Percentiles rank a stretch among this genome's conserved stretches.
Conservation (phyloP, 2,888 invertebrate species). For the Prenolepis imparis region DNA sequence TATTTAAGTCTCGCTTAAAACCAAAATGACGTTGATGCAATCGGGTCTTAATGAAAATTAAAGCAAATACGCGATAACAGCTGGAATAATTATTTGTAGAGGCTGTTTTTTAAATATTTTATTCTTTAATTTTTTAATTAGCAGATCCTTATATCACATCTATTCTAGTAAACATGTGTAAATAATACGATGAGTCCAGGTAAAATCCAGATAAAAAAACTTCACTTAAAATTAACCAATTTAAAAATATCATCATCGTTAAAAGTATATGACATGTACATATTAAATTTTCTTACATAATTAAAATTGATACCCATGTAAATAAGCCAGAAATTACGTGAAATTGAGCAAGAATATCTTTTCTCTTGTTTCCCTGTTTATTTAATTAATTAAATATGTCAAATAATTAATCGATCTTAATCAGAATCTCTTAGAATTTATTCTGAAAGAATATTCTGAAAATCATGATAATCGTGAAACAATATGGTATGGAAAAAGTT, state of each 20-base stretch:
- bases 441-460: no score
- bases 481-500: no score
- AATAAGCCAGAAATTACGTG: neutral
- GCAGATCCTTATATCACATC: no score
- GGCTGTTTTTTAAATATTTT: neutral
- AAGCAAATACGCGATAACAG: neutral
- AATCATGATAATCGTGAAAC: no score
- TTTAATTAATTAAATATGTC: neutral
- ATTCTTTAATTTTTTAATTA: conserved; percentile 10
- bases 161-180: neutral
- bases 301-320: conserved; percentile 2
- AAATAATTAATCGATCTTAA: neutral
- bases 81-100: neutral
- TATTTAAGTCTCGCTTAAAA: no score
- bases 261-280: no score
- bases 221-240: neutral
- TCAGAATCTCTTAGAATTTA: no score
- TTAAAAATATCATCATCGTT: neutral
- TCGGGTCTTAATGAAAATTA: neutral
- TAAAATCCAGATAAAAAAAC: conserved; percentile 3
- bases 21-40: no score
- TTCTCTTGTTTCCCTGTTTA: neutral
- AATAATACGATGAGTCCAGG: neutral
- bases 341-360: neutral
- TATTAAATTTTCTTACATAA: neutral